A percentile compares a stretch with the other conserved stretches of the same genome.
Evolutionary conservation across 2,797 vertebrate species (phyloP).

Genomic region (Synaphobranchus kaupii): DNA sequence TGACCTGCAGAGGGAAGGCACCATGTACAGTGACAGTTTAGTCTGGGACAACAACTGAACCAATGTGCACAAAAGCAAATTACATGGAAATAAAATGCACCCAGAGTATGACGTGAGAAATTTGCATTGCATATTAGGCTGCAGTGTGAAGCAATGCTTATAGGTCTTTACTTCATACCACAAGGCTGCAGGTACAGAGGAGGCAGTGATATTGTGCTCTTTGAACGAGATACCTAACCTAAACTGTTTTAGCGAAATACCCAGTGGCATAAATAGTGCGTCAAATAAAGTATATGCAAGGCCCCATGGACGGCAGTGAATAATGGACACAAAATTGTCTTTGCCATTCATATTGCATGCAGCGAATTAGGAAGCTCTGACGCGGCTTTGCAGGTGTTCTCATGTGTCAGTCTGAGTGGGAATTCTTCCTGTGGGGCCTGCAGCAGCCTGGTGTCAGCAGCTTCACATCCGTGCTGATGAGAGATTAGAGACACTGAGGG

Average conservation of each 20-base stretch:
- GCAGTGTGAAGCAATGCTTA: neutral
- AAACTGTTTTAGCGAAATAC: neutral
- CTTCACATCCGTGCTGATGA: neutral
- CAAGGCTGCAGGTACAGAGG: neutral
- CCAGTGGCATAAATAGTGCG: neutral
- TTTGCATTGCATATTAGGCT: neutral
- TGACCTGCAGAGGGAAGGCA: conserved; percentile 73
- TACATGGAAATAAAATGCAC: neutral
- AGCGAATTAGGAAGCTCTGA: neutral
- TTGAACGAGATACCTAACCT: neutral
- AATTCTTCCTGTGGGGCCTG: neutral
- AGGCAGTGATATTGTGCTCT: neutral
- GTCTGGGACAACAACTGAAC: neutral
- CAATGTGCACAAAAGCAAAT: neutral
- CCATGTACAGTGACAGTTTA: neutral
- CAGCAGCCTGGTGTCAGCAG: neutral
- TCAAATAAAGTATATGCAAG: neutral
- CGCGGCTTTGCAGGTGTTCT: neutral
- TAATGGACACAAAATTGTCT: neutral
- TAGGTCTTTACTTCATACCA: neutral
- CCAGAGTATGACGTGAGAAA: neutral
- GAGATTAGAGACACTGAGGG: neutral
- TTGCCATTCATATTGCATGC: neutral
- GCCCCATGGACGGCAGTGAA: neutral
- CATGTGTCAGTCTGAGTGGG: conserved; percentile 7